phyloP scores from a whole-genome alignment of 1,140 invertebrate species.

The Thaumatotibia leucotreta region DNA sequence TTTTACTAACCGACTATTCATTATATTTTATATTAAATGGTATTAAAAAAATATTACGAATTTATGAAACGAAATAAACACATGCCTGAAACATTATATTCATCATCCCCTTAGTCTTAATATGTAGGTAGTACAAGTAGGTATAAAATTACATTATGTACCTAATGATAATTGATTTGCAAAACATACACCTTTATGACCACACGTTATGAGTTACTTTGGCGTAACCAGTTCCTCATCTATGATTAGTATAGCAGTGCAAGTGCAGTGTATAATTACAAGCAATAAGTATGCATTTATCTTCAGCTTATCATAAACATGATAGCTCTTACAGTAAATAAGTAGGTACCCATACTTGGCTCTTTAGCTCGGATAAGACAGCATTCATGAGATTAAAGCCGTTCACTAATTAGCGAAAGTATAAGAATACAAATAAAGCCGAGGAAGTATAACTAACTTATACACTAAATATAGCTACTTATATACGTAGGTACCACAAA shows the following conservation, averaged over 20 bases:
- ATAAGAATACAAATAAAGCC: not conserved
- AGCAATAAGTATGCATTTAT: not conserved
- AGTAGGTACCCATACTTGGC: not conserved
- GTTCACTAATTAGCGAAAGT: not conserved
- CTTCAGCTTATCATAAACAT: slow-evolving; percentile 5
- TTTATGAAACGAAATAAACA: no score
- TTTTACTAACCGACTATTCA: no score
- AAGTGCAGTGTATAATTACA: not conserved
- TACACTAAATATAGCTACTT: no score
- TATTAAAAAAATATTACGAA: no score
- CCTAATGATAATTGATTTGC: not conserved
- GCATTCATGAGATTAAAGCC: not conserved
- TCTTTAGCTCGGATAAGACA: not conserved
- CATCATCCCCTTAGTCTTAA: not conserved
- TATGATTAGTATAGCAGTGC: not conserved
- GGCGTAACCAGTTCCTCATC: not conserved
- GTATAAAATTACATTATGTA: no score
- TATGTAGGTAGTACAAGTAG: no score
- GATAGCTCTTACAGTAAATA: not conserved
- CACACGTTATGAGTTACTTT: not conserved
- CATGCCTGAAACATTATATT: not conserved
- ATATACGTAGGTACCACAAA: no score
- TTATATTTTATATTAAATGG: no score
- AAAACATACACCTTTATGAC: not conserved
- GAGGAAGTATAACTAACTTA: no score